phyloP scores from a whole-genome alignment of 2,113 vertebrate genomes.

The Sinocyclocheilus anshuiensis region DNA sequence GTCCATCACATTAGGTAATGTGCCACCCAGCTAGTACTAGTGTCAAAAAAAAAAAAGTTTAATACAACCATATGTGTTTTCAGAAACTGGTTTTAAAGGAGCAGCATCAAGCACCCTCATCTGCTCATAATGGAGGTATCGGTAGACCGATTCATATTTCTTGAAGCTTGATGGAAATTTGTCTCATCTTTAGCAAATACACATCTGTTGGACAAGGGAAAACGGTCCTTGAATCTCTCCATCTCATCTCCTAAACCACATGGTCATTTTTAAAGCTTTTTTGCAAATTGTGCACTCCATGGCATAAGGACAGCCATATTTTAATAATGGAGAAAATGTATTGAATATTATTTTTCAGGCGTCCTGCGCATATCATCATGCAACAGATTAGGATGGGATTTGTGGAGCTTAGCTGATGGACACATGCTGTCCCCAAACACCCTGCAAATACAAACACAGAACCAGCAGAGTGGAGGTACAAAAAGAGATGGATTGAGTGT shows the following conservation, averaged over 20 bases:
- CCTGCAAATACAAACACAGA: conserved; percentile 19
- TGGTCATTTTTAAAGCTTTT: conserved; percentile 15
- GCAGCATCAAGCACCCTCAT: background rate
- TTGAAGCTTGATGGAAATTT: background rate
- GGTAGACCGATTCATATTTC: background rate
- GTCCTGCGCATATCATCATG: conserved; percentile 11
- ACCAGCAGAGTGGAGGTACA: conserved; percentile 1
- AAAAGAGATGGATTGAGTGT: background rate
- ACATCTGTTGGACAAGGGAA: background rate
- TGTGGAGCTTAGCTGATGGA: conserved; percentile 23
- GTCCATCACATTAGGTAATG: conserved; percentile 48
- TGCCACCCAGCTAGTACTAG: conserved; percentile 54
- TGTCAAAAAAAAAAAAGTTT: conserved; percentile 29
- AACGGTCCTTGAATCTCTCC: background rate
- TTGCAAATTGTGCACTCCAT: background rate
- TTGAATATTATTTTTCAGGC: conserved; percentile 36
- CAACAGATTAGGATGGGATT: conserved; percentile 26
- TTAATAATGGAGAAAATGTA: conserved; percentile 22
- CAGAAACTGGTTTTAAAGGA: conserved; percentile 47
- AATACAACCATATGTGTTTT: conserved; percentile 58
- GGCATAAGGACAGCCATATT: conserved; percentile 27
- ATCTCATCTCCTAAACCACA: background rate
- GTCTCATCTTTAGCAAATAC: background rate
- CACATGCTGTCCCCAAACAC: conserved; percentile 29
- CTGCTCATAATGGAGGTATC: background rate